These are phyloP conservation scores for Podarcis muralis DNA, from an alignment of 2,113 vertebrate species.

Conservation along the genomic window DNA sequence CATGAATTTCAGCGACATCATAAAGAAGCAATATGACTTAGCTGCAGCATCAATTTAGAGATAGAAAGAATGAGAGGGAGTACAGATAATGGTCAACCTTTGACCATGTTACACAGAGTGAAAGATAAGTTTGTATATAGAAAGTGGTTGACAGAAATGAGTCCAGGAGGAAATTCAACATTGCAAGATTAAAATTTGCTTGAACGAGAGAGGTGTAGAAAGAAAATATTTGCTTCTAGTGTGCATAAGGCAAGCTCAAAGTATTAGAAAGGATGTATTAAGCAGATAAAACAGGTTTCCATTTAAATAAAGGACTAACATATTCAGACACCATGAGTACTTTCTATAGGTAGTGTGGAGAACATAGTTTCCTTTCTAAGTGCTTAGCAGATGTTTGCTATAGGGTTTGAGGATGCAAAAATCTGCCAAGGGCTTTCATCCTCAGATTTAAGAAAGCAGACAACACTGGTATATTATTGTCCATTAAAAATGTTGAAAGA, in stretches of 20 bases:
- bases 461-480: neutral
- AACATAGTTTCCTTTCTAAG: neutral
- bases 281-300: neutral
- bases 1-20: too few relatives aligned
- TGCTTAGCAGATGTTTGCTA: neutral
- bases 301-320: neutral
- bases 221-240: neutral
- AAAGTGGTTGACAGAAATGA: too few relatives aligned
- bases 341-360: neutral
- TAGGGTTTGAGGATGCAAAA: accelerated
- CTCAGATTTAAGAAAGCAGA: neutral
- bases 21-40: too few relatives aligned
- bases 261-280: neutral
- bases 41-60: too few relatives aligned
- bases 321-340: accelerated
- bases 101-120: too few relatives aligned
- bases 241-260: neutral
- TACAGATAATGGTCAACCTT: too few relatives aligned
- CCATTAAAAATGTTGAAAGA: neutral
- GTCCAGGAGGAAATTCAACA: neutral
- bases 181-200: neutral
- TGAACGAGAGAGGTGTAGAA: neutral
- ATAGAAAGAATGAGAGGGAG: too few relatives aligned
- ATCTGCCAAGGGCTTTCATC: neutral
- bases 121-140: too few relatives aligned